These are phyloP conservation scores for Alligator mississippiensis DNA, from an alignment of 2,113 vertebrate genomes.

Conservation along the genomic window DNA sequence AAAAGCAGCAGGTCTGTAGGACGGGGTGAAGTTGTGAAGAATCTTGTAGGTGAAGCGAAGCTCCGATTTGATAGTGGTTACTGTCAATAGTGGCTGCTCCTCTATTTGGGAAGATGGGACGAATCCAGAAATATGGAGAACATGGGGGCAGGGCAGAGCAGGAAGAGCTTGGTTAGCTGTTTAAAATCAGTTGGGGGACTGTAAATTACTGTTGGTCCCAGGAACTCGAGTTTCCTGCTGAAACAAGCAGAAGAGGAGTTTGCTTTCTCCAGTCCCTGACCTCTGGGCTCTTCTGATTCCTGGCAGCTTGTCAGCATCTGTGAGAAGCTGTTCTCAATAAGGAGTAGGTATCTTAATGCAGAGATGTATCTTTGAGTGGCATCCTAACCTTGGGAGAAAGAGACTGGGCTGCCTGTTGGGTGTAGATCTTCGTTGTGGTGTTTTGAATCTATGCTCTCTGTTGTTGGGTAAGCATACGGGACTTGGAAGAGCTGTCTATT, in stretches of 20 bases:
- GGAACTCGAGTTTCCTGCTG: neutral
- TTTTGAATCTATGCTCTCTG: neutral
- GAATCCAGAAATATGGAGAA: no score
- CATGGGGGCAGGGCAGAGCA: neutral
- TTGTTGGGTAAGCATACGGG: no score
- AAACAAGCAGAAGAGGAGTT: neutral
- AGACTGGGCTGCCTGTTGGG: neutral
- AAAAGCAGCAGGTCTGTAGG: neutral
- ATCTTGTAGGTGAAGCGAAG: neutral
- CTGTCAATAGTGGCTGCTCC: neutral
- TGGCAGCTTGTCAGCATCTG: neutral
- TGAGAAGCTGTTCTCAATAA: neutral
- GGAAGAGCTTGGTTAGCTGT: neutral
- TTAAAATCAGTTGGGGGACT: neutral
- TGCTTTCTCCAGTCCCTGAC: neutral
- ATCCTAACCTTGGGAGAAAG: neutral
- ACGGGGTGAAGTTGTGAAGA: neutral
- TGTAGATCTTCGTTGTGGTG: neutral
- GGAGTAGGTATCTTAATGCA: neutral
- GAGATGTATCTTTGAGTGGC: neutral
- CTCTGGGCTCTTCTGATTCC: neutral
- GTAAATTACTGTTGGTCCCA: neutral
- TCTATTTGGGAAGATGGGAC: neutral
- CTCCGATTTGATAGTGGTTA: neutral
- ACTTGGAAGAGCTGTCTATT: neutral